Base-by-base conservation (phyloP, 2,797 vertebrate species). In the Lepilemur septentrionalis region DNA sequence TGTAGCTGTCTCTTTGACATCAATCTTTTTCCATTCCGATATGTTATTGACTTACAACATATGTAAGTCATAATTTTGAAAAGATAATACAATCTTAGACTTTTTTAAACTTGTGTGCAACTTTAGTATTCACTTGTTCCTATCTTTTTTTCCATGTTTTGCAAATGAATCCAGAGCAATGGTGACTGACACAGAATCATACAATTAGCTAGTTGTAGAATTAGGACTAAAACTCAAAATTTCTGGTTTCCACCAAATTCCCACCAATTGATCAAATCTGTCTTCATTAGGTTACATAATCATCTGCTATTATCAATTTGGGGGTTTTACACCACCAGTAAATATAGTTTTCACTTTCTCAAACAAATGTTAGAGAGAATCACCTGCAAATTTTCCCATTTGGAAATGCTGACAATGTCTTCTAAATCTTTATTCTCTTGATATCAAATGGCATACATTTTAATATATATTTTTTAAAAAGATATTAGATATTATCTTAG, bases 391-490 rank as follows among this genome's bases (percentile, higher is more conserved):
- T 22, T 38, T 43, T 82, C 35, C n/a, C 14, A 41, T 23, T 80
- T 61, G 92, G 23, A 80, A 80, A 57, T 85, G 12, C 32, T 65
- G n/a, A 30, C 9, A 57, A 32, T 69, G 6, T 46, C 32, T 69
- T 69, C 15, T 61, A 75, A 65, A 59, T 48, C n/a, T 59, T 84
- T 52, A 90, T 52, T 52, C 3, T 93, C 4, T 94, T 89, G 30
- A 28, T 80, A 48, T 35, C 43, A 11, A 67, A 18, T 59, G 50
- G 0, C 22, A 59, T 22, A 38, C 9, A 23, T 48, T 61, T 89
- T 67, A 69, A 30, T 85, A 67, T 12, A 89, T 43, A 46, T 70
- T 69, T 88, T 35, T 83, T 18, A 25, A 46, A 70, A 90, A 93
- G 48, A 38, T 13, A 72, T 48, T 22, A 5, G 5, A 28, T 25